phyloP scores from a whole-genome alignment of 2,888 invertebrate genomes.

The Sminthurinus aureus region DNA sequence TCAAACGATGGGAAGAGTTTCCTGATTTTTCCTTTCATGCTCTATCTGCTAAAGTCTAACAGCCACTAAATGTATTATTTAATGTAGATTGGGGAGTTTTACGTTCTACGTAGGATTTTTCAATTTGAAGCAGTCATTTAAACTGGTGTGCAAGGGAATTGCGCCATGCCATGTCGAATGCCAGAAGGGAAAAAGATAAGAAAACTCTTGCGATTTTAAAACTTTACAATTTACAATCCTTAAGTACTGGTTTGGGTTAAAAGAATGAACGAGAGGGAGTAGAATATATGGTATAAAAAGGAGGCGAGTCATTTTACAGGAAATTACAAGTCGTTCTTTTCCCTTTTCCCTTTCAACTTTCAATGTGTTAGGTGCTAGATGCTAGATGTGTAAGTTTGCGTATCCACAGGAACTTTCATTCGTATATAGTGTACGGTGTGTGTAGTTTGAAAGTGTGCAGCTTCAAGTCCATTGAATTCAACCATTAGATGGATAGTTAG shows the following conservation, averaged over 20 bases:
- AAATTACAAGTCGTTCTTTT: constrained; percentile 4
- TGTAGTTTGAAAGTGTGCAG: neutral
- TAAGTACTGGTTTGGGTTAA: constrained; percentile 26
- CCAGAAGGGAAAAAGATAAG: neutral
- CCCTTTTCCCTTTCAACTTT: neutral
- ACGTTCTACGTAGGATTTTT: neutral
- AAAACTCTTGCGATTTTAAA: neutral
- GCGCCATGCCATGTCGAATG: too few species aligned
- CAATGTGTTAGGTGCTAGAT: too few species aligned
- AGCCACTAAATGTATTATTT: neutral
- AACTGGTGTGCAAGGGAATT: too few species aligned
- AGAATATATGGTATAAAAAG: too few species aligned
- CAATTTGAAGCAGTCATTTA: constrained; percentile 1
- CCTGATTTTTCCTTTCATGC: neutral
- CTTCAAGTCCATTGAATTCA: neutral
- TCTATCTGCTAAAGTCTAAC: neutral
- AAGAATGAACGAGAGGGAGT: neutral
- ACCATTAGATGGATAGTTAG: neutral
- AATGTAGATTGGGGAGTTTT: neutral
- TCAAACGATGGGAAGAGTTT: neutral
- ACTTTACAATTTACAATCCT: neutral
- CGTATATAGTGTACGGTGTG: too few species aligned
- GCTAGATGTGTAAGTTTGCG: too few species aligned
- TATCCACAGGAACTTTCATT: too few species aligned
- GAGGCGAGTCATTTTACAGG: constrained; percentile 5